phyloP scores from a whole-genome alignment of 2,888 invertebrate species.

The Aphodius sticticus region DNA sequence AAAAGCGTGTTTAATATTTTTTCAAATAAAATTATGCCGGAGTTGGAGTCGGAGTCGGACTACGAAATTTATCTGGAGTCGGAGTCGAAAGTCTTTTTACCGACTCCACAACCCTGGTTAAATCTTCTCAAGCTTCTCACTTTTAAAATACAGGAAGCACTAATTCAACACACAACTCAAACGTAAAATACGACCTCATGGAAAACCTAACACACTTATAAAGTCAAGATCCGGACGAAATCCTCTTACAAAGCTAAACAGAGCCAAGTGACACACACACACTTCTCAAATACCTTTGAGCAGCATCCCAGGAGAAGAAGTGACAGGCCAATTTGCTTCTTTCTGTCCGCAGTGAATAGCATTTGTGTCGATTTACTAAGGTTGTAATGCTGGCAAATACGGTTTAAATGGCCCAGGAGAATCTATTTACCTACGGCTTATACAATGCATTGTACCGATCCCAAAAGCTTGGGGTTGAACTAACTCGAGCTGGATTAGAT shows the following conservation, averaged over 20 bases:
- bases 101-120: no score
- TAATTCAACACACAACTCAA: neutral
- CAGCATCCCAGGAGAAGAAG: neutral
- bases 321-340: neutral
- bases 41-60: no score
- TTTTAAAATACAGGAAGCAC: neutral
- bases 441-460: neutral
- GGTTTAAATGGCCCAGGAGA: neutral
- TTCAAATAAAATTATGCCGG: no score
- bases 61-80: no score
- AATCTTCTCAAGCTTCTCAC: no score
- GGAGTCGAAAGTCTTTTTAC: no score
- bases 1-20: no score
- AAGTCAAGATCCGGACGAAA: neutral
- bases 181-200: neutral
- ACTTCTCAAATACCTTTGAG: neutral
- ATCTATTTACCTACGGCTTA: neutral
- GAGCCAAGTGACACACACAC: neutral
- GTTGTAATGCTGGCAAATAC: neutral
- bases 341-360: neutral
- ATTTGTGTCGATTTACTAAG: neutral
- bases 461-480: neutral
- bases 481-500: neutral
- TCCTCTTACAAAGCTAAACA: neutral
- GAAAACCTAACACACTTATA: neutral